A percentile compares a stretch with the other conserved stretches of the same genome.
These are phyloP conservation scores for Cydia pomonella DNA, from an alignment of 1,140 invertebrate species.

Conservation along the genomic window DNA sequence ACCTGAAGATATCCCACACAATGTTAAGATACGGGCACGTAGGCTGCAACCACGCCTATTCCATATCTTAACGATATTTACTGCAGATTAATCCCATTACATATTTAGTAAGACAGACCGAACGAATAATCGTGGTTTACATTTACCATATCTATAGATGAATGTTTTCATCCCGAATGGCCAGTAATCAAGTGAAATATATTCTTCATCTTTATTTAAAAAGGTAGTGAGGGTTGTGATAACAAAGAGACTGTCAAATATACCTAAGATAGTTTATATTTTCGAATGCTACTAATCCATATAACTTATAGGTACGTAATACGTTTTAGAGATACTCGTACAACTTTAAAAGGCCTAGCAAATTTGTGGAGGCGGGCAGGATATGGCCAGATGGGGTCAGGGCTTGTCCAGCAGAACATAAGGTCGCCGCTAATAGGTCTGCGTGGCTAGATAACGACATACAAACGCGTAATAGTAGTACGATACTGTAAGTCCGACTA, in stretches of 20 bases:
- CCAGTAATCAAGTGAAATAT: too few species aligned
- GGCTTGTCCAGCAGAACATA: conserved; percentile 18
- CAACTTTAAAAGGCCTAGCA: background rate
- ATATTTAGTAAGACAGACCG: conserved; percentile 20
- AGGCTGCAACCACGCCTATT: conserved; percentile 37
- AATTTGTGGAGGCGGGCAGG: conserved; percentile 23
- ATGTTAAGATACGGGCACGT: conserved; percentile 29
- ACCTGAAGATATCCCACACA: conserved; percentile 29
- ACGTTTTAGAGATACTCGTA: background rate
- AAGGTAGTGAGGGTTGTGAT: background rate
- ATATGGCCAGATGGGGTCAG: conserved; percentile 26
- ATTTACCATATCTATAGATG: background rate
- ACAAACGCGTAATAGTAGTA: background rate
- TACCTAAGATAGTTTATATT: background rate
- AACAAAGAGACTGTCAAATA: background rate
- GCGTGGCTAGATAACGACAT: background rate
- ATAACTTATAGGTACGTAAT: background rate
- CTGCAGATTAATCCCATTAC: conserved; percentile 40
- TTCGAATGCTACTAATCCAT: background rate
- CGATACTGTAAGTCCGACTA: background rate
- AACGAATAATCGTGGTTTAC: conserved; percentile 33
- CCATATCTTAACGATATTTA: conserved; percentile 42
- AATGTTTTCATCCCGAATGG: background rate
- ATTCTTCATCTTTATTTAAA: too few species aligned
- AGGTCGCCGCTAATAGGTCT: conserved; percentile 10